phyloP scores from a whole-genome alignment of 2,797 vertebrate species.

The Catamblyrhynchus diadema region DNA sequence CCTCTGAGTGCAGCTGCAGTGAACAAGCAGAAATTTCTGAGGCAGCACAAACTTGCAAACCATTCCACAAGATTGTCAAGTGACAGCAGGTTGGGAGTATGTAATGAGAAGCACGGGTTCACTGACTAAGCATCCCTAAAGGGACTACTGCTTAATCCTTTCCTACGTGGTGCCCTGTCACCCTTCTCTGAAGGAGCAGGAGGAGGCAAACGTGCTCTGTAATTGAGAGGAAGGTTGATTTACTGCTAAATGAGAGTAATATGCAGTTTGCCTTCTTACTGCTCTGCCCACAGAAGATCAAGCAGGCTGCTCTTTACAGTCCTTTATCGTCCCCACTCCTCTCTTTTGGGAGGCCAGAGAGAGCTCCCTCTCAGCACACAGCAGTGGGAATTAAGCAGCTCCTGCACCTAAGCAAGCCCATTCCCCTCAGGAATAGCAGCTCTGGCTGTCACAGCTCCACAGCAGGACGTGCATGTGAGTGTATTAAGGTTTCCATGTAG shows the following conservation, averaged over 20 bases:
- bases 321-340: background rate
- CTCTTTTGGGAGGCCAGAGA: background rate
- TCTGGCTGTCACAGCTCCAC: background rate
- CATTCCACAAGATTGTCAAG: constrained; percentile 34
- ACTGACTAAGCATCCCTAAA: constrained; percentile 49
- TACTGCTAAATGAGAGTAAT: background rate
- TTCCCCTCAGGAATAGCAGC: background rate
- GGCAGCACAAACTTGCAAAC: background rate
- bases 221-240: background rate
- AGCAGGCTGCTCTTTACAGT: background rate
- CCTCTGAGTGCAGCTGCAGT: constrained; percentile 20
- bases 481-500: background rate
- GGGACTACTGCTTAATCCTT: constrained; percentile 18
- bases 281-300: background rate
- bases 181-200: background rate
- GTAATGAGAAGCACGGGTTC: constrained; percentile 43
- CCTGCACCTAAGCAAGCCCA: background rate
- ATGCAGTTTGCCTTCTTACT: background rate
- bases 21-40: constrained; percentile 29
- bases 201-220: background rate
- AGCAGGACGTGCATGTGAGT: background rate
- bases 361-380: background rate
- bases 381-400: background rate
- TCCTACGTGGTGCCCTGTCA: background rate
- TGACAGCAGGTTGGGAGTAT: constrained; percentile 30